phyloP scores from a whole-genome alignment of 2,113 vertebrate genomes.

The Alethe castanea region DNA sequence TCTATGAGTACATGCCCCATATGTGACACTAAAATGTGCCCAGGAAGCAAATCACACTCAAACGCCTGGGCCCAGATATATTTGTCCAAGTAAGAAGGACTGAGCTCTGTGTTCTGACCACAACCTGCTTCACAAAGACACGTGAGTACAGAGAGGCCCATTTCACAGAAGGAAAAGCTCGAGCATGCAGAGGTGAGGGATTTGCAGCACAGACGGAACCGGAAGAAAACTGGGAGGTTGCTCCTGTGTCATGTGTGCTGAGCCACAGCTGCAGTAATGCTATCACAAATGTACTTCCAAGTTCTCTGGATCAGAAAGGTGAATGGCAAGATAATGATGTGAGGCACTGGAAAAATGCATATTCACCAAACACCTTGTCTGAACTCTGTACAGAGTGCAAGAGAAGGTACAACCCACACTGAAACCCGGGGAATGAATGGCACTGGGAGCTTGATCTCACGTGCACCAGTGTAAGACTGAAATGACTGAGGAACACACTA shows the following conservation, averaged over 20 bases:
- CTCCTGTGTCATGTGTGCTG: background rate
- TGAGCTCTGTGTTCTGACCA: background rate
- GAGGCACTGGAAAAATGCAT: background rate
- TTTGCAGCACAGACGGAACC: background rate
- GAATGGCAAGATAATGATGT: background rate
- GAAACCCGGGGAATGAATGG: background rate
- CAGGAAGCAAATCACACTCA: background rate
- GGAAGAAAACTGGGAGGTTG: background rate
- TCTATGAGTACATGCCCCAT: background rate
- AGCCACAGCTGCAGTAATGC: background rate
- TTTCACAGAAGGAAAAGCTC: background rate
- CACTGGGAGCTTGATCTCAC: background rate
- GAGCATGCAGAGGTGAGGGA: background rate
- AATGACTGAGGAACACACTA: background rate
- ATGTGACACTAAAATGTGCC: background rate
- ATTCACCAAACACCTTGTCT: background rate
- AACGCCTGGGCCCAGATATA: background rate
- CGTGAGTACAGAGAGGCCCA: background rate
- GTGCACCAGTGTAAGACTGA: background rate
- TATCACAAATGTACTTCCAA: fast-evolving
- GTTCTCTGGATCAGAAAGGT: background rate
- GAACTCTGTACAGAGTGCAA: background rate
- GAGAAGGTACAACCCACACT: background rate
- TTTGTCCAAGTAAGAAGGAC: background rate
- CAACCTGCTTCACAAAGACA: background rate